These are phyloP conservation scores for Nothoprocta pentlandii DNA, from an alignment of 2,113 vertebrate genomes.

Conservation along the genomic window DNA sequence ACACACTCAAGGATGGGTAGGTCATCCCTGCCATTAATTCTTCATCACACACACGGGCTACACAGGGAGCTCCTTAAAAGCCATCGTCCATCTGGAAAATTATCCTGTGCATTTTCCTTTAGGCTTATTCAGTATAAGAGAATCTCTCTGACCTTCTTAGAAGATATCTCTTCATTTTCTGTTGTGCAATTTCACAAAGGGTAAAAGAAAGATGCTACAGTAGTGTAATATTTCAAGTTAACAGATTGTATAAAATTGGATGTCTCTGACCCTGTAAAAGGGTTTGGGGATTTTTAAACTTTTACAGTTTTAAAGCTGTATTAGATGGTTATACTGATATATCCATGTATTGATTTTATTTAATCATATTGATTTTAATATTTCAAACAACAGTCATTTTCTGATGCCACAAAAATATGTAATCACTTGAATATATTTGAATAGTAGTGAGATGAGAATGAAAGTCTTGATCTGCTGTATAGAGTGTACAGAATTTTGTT, in stretches of 20 bases:
- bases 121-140: not conserved
- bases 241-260: not conserved
- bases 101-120: not conserved
- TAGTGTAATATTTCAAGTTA: not conserved
- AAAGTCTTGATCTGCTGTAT: not conserved
- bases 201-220: not conserved
- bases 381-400: not conserved
- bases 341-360: not conserved
- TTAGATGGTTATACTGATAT: not conserved
- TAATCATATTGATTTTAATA: not conserved
- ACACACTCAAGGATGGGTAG: not conserved
- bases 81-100: not conserved
- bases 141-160: not conserved
- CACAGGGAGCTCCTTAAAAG: not conserved
- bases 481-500: not conserved
- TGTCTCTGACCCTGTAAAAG: not conserved
- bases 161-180: not conserved
- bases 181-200: not conserved
- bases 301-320: not conserved
- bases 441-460: not conserved
- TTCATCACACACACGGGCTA: not conserved
- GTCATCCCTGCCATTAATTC: not conserved
- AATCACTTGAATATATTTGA: no score
- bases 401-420: not conserved
- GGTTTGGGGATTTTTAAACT: not conserved